phyloP scores from a whole-genome alignment of 2,888 invertebrate species.

The Colostygia pectinataria region DNA sequence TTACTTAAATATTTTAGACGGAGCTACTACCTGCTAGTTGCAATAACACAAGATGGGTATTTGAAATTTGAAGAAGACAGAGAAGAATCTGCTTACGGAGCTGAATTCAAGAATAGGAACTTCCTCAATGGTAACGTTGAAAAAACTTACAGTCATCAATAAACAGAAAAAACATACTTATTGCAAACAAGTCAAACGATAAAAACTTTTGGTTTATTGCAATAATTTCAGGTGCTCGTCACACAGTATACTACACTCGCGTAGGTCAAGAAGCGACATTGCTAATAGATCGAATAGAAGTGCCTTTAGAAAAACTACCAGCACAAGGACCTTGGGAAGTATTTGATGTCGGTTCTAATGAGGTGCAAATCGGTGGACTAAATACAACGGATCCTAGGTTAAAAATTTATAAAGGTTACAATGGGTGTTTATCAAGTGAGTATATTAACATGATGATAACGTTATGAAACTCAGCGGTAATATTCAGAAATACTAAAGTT shows the following conservation, averaged over 20 bases:
- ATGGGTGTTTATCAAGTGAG: constrained; percentile 95
- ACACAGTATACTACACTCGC: constrained; percentile 88
- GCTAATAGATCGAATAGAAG: constrained; percentile 89
- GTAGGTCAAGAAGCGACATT: constrained; percentile 87
- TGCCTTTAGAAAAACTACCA: constrained; percentile 86
- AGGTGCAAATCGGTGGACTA: constrained; percentile 93
- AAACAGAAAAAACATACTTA: no score
- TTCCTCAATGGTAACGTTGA: constrained; percentile 89
- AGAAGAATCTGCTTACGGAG: constrained; percentile 88
- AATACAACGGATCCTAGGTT: constrained; percentile 92
- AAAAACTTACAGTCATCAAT: no score
- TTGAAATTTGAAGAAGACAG: constrained; percentile 93
- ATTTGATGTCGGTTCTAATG: constrained; percentile 87
- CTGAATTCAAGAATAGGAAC: constrained; percentile 89
- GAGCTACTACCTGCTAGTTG: constrained; percentile 92
- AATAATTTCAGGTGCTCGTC: constrained; percentile 83
- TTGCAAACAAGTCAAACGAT: no score
- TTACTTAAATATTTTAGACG: constrained; percentile 76
- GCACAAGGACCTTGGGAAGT: constrained; percentile 87
- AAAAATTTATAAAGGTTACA: constrained; percentile 92
- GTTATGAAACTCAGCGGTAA: no score
- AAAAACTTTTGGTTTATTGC: no score
- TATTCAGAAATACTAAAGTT: no score
- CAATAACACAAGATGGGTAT: constrained; percentile 91
- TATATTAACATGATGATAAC: constrained; percentile 34